Percentiles rank a stretch among this genome's conserved stretches.
Evolutionary conservation across 2,888 invertebrate species (phyloP).

Genomic region (Nemotelus nigrinus): DNA sequence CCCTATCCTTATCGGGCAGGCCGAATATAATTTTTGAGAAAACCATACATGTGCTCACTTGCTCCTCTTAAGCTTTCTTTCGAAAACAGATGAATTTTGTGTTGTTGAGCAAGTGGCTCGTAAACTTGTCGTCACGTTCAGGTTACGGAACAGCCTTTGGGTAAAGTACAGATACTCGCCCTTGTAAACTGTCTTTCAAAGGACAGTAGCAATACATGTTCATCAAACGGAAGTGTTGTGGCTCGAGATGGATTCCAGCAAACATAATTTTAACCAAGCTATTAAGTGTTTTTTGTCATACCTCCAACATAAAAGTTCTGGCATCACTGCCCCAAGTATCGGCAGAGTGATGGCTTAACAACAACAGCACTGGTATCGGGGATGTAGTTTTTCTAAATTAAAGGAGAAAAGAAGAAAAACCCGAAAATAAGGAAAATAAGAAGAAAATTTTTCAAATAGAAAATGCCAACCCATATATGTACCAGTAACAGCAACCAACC

Average conservation of each 20-base stretch:
- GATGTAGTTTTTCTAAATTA: constrained; percentile 51
- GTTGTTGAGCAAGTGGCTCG: neutral
- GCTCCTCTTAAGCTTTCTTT: constrained; percentile 27
- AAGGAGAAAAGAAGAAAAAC: constrained; percentile 44
- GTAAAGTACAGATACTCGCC: no score
- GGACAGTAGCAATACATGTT: no score
- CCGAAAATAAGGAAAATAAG: constrained; percentile 42
- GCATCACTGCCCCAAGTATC: constrained; percentile 33
- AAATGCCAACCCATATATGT: constrained; percentile 41
- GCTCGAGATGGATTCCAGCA: no score
- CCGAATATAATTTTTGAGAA: constrained; percentile 42
- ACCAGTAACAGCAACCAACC: constrained; percentile 41
- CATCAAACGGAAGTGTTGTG: no score
- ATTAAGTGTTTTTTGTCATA: neutral
- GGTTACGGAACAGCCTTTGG: no score
- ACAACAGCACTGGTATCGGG: constrained; percentile 44
- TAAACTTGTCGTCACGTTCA: constrained; percentile 5
- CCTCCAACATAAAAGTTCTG: constrained; percentile 33
- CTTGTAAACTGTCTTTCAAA: no score
- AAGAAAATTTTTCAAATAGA: constrained; percentile 55
- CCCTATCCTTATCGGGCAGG: constrained; percentile 30
- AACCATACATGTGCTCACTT: constrained; percentile 38
- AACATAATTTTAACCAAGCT: neutral
- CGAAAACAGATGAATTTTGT: constrained; percentile 33
- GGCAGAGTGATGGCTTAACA: constrained; percentile 15